Percentiles rank a stretch among this genome's conserved stretches.
Evolutionary conservation across 2,888 invertebrate genomes (phyloP).

Genomic region (Microchrysa polita): DNA sequence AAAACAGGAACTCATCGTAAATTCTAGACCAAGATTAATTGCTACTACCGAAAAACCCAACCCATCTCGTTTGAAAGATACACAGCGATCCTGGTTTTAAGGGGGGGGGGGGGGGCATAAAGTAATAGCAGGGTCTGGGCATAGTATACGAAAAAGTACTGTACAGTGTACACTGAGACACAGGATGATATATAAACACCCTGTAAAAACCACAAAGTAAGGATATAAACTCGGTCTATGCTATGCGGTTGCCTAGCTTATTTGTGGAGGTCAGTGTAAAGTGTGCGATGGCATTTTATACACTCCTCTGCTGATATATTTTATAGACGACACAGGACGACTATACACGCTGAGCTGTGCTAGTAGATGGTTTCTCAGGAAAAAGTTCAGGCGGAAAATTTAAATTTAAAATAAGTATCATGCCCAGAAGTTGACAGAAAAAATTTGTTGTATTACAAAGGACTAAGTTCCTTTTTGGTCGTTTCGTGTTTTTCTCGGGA

Average conservation of each 20-base stretch:
- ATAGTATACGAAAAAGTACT: too few species aligned
- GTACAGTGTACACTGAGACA: neutral
- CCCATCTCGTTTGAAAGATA: neutral
- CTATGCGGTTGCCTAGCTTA: neutral
- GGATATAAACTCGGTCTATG: constrained; percentile 11
- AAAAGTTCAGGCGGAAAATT: constrained; percentile 16
- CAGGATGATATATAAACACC: constrained; percentile 29
- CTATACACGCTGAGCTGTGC: too few species aligned
- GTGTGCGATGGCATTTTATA: too few species aligned
- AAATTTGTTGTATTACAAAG: constrained; percentile 26
- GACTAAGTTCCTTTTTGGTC: neutral
- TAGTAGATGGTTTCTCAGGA: too few species aligned
- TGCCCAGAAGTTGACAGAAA: constrained; percentile 4
- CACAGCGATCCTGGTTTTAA: too few species aligned
- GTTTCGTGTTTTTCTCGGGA: too few species aligned
- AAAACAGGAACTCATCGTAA: constrained; percentile 4
- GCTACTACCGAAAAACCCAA: constrained; percentile 1
- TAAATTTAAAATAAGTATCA: constrained; percentile 32
- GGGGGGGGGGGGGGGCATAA: too few species aligned
- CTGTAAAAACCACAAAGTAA: constrained; percentile 4
- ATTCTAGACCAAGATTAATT: constrained; percentile 37
- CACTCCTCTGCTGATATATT: neutral
- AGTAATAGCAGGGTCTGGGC: too few species aligned
- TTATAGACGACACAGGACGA: too few species aligned
- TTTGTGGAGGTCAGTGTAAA: too few species aligned